These are phyloP conservation scores for Labeo rohita DNA, from an alignment of 2,113 vertebrate genomes.

Conservation along the genomic window DNA sequence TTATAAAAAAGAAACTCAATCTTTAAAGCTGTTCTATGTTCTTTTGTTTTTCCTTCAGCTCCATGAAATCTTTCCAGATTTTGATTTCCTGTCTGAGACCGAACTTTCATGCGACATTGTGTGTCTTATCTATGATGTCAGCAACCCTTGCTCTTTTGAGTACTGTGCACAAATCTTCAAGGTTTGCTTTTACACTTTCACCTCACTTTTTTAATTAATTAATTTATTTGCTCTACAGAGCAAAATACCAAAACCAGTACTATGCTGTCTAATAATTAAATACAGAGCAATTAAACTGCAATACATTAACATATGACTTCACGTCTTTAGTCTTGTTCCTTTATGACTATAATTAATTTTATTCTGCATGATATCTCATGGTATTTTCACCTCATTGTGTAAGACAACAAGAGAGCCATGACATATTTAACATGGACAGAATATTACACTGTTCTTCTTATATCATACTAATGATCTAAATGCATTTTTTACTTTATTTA, in stretches of 20 bases:
- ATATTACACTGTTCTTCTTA: background rate
- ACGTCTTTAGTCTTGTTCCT: background rate
- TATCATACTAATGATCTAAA: background rate
- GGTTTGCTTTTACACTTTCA: conserved; percentile 69
- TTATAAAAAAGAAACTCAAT: background rate
- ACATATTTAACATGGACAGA: no score
- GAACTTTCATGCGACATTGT: conserved; percentile 90
- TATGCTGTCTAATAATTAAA: background rate
- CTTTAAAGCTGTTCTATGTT: background rate
- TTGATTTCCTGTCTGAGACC: conserved; percentile 87
- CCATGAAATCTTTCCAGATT: conserved; percentile 87
- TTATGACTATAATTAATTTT: background rate
- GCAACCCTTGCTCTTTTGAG: conserved; percentile 93
- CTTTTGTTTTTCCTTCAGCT: conserved; percentile 73
- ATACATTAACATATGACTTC: background rate
- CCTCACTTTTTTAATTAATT: background rate
- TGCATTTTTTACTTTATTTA: conserved; percentile 44
- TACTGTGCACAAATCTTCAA: conserved; percentile 95
- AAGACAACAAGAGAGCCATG: no score
- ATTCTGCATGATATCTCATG: background rate
- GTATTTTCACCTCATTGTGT: background rate
- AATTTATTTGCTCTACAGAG: background rate
- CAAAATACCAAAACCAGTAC: background rate
- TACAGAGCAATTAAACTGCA: background rate
- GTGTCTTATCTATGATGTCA: conserved; percentile 92